Evolutionary conservation across 1,140 invertebrate species (phyloP), one percentile per base, ranked within the genome.

Genomic region (Polypedilum pembai): DNA sequence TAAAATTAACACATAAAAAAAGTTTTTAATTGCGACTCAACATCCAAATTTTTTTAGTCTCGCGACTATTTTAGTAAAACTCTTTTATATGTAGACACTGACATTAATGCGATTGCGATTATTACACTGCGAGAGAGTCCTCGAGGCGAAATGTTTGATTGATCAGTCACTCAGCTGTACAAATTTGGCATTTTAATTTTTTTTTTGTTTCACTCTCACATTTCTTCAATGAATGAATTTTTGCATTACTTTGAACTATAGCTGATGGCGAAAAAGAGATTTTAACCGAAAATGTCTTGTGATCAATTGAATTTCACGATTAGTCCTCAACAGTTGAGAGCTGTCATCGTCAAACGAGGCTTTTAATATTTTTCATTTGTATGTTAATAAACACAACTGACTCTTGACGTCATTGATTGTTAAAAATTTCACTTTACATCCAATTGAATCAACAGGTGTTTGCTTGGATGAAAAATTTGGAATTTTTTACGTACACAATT

Each of bases 211-310:
- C 24, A 33, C 24, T 33, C 24, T 33, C 5, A 33, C 24, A 33
- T 33, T 33, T 33, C 24, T 33, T 33, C 24, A 33, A 33, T 33
- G 24, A 33, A 33, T 33, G 24, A 33, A 33, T 33, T 33, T 33
- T 33, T 33, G 24, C 45, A 12, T 56, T 56, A 56, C 12, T 56
- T 56, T n/a, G 12, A 56, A n/a, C 45, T n/a, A 56, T 4, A 12
- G n/a, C 15, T n/a, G 10, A 56, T n/a, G 45, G n/a, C 12, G 45
- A 56, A 56, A 15, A 56, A 56, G n/a, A 56, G 45, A 56, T 12
- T n/a, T 12, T 56, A 56, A 56, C n/a, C 45, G 45, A 56, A 56
- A 56, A 56, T 56, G 45, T 56, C 45, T n/a, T n/a, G 45, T n/a
- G 45, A 56, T n/a, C n/a, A 8, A 56, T 56, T 56, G 12, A n/a